Evolutionary conservation across 2,113 vertebrate species (phyloP), one percentile per base, ranked within the genome.

Genomic region (Atlantisia rogersi): DNA sequence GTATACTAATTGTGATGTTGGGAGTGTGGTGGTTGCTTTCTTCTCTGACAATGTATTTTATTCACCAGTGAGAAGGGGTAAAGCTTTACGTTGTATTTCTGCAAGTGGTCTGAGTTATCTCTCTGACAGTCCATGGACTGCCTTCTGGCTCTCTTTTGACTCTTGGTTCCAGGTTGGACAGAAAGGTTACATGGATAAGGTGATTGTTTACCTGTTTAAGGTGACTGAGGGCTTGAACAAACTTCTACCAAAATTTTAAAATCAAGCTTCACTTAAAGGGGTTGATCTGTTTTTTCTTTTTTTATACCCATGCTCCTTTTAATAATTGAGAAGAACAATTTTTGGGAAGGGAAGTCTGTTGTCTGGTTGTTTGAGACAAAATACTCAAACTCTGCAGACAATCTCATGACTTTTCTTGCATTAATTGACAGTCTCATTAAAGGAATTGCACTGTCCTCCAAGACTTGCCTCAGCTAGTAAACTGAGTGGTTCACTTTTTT

Each of bases 1-100:
- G 15, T 32, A 2, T 4, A 20, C 4, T 0, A 28, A 32, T 8
- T 12, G 63, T 4, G 9, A 0, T 7, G 37, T 1, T 1, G 19
- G 60, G 42, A 82, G 4, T 19, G 37, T 19, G 73, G 69, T 4
- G 0, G 5, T 70, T 10, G 31, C 40, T 67, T 35, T 42, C 28
- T 39, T 68, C 71, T 53, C n/a, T 25, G 58, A 22, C 48, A 16
- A 18, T 42, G 28, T 6, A 5, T 15, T 1, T 20, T 58, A 12
- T 10, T 20, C 15, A 25, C 9, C 39, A 31, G 28, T 2, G 16
- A 58, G 77, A 17, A 28, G 62, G 31, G 62, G 19, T 32, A 9
- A 2, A 65, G 56, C 39, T 31, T 68, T 14, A 2, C 10, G 12
- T 1, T 77, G 75, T 8, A 1, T 63, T 94, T 48, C 3, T 63